Percentiles rank a stretch among this genome's conserved stretches.
Evolutionary conservation across 2,113 vertebrate species (phyloP).

Genomic region (Oostethus manadensis): DNA sequence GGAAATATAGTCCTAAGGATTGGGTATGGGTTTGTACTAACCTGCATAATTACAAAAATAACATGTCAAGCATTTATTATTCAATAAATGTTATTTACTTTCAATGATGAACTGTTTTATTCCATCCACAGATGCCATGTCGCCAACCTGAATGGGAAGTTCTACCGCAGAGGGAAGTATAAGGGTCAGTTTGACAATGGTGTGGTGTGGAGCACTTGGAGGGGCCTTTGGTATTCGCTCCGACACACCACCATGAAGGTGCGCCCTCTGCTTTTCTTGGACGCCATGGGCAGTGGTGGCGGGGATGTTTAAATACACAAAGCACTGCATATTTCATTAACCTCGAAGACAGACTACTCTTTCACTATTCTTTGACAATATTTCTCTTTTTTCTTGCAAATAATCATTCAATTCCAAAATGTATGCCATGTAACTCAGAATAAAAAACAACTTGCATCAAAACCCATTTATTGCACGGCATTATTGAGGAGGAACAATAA

Average conservation of each 20-base stretch:
- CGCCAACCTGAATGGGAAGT: slow-evolving; percentile 83
- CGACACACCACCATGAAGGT: slow-evolving; percentile 83
- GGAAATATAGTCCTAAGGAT: too few relatives aligned
- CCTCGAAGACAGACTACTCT: background rate
- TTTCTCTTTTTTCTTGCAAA: slow-evolving; percentile 1
- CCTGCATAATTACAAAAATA: too few relatives aligned
- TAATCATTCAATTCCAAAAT: slow-evolving; percentile 7
- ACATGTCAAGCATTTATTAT: background rate
- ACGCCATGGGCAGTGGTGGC: slow-evolving; percentile 72
- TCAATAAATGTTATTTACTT: background rate
- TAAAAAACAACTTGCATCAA: slow-evolving; percentile 45
- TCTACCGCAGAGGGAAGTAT: slow-evolving; percentile 78
- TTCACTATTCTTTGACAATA: background rate
- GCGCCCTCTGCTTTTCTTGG: slow-evolving; percentile 72
- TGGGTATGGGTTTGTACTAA: too few relatives aligned
- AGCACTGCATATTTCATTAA: background rate
- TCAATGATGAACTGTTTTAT: background rate
- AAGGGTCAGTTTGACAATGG: slow-evolving; percentile 74
- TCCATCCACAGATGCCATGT: slow-evolving; percentile 75
- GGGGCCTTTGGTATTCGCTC: slow-evolving; percentile 84
- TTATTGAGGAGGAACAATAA: background rate
- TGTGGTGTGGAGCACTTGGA: slow-evolving; percentile 84
- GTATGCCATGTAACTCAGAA: slow-evolving; percentile 23
- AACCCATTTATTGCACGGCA: background rate
- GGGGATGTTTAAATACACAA: slow-evolving; percentile 44